These are phyloP conservation scores for Pseudococcus viburni DNA, from an alignment of 2,888 invertebrate species.

Conservation along the genomic window DNA sequence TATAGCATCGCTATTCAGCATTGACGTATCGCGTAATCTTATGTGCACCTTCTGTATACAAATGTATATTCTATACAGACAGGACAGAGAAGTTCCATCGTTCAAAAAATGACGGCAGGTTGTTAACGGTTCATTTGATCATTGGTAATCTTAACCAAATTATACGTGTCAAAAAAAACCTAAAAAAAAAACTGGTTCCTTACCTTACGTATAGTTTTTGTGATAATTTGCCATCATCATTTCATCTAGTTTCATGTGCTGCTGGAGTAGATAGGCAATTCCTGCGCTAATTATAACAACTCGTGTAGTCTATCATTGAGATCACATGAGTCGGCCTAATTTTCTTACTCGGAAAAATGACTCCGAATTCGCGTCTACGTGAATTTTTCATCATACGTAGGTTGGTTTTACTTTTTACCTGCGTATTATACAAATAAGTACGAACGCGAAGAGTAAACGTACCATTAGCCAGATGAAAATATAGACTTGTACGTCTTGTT, in stretches of 20 bases:
- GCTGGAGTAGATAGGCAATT: neutral
- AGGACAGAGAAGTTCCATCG: neutral
- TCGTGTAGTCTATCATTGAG: neutral
- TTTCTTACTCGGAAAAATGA: neutral
- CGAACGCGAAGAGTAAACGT: neutral
- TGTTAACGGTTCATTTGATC: constrained; percentile 57
- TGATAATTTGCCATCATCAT: no score
- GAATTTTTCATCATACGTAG: constrained; percentile 12
- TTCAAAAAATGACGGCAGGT: constrained; percentile 54
- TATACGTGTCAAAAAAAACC: neutral
- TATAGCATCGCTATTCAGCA: neutral
- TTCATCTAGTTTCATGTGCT: neutral
- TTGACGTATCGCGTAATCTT: neutral
- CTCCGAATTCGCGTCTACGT: neutral
- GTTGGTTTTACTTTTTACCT: neutral
- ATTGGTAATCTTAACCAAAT: constrained; percentile 41
- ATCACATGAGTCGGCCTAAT: constrained; percentile 15
- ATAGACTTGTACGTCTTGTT: constrained; percentile 29
- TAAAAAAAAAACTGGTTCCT: constrained; percentile 11
- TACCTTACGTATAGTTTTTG: no score
- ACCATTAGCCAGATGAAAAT: constrained; percentile 25
- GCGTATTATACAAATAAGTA: neutral
- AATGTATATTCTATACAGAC: neutral
- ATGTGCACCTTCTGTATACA: neutral
- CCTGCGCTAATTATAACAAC: constrained; percentile 10